A percentile compares a stretch with the other conserved stretches of the same genome.
Conservation (phyloP, 2,113 vertebrate species). For the Psophia crepitans region DNA sequence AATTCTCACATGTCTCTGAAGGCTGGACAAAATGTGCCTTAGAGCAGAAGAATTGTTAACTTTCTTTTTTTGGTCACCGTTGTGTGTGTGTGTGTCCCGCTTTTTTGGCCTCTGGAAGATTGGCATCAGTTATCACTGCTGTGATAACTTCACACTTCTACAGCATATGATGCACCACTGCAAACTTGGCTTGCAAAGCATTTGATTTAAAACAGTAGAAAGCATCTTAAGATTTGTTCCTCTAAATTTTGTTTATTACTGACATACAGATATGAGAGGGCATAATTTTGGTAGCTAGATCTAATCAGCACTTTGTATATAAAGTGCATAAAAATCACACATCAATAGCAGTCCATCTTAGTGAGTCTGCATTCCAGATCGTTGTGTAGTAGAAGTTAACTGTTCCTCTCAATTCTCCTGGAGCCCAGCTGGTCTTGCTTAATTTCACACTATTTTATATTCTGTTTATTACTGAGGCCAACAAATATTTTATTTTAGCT, state of each 20-base stretch:
- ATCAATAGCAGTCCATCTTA: constrained; percentile 23
- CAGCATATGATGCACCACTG: background rate
- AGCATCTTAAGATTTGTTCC: background rate
- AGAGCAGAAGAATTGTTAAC: background rate
- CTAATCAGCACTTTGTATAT: constrained; percentile 50
- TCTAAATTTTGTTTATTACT: constrained; percentile 45
- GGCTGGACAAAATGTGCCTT: background rate
- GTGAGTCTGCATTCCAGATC: constrained; percentile 17
- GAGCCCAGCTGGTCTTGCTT: constrained; percentile 58
- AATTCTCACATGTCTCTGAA: background rate
- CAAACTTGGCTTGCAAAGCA: constrained; percentile 17
- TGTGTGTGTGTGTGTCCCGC: too few relatives aligned
- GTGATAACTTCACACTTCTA: background rate
- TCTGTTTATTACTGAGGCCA: constrained; percentile 61
- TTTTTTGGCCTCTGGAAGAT: background rate
- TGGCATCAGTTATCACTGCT: background rate
- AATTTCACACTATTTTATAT: constrained; percentile 69
- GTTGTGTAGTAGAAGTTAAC: background rate
- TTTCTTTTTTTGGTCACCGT: accelerated
- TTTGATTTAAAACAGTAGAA: constrained; percentile 2
- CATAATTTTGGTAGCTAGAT: constrained; percentile 60
- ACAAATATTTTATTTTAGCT: constrained; percentile 65
- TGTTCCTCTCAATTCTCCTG: constrained; percentile 31
- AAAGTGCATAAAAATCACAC: constrained; percentile 11
- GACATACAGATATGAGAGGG: constrained; percentile 34